phyloP scores from a whole-genome alignment of 2,888 invertebrate genomes.

The Papilio protenor region DNA sequence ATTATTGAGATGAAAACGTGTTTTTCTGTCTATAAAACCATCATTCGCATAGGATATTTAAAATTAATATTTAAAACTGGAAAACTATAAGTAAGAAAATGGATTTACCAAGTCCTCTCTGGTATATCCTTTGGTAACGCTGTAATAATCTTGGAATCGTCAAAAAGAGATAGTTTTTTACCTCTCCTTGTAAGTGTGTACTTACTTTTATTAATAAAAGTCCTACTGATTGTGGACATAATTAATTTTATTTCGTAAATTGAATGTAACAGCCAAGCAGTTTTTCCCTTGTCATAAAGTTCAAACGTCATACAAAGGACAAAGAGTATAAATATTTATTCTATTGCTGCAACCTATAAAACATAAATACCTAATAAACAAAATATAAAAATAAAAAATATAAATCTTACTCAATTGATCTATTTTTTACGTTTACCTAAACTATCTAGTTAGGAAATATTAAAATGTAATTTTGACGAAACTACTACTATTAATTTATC shows the following conservation, averaged over 20 bases:
- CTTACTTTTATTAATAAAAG: conserved; percentile 51
- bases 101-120: conserved; percentile 70
- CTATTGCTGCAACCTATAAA: neutral
- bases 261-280: neutral
- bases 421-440: neutral
- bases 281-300: conserved; percentile 6
- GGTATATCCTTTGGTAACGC: conserved; percentile 74
- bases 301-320: neutral
- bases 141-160: conserved; percentile 65
- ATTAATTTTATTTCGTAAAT: conserved; percentile 42
- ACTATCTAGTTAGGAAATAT: neutral
- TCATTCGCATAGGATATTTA: neutral
- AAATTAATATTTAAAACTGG: neutral
- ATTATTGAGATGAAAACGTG: neutral
- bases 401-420: neutral
- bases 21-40: neutral
- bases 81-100: neutral
- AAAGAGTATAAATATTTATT: neutral
- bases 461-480: neutral
- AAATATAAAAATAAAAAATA: neutral
- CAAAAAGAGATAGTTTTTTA: conserved; percentile 65
- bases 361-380: neutral
- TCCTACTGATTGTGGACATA: conserved; percentile 41
- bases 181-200: conserved; percentile 69
- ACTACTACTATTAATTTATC: conserved; percentile 19